These are phyloP conservation scores for Acanthosepion esculentum DNA, from an alignment of 2,888 invertebrate species.

Conservation along the genomic window DNA sequence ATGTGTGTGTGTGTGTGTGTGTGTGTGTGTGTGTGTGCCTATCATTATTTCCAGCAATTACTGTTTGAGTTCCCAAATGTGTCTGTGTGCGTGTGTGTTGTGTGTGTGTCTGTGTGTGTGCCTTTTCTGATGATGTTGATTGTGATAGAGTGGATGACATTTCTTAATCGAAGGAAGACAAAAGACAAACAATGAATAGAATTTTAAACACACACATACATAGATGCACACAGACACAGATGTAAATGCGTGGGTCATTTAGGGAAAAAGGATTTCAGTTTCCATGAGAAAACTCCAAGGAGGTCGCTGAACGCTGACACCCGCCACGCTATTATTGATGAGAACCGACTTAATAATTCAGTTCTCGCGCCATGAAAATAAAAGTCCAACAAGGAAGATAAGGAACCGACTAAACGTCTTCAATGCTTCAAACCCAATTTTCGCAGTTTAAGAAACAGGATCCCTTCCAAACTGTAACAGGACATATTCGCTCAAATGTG, in stretches of 20 bases:
- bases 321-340: neutral
- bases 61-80: too few relatives aligned
- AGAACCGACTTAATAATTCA: neutral
- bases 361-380: neutral
- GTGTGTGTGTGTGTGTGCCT: too few relatives aligned
- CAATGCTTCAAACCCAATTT: neutral
- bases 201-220: neutral
- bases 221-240: neutral
- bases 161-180: too few relatives aligned
- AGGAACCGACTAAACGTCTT: neutral
- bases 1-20: too few relatives aligned
- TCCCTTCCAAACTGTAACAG: too few relatives aligned
- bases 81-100: too few relatives aligned
- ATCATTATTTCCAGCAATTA: too few relatives aligned
- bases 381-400: neutral
- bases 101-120: too few relatives aligned
- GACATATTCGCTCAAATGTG: too few relatives aligned
- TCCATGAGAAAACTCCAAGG: neutral
- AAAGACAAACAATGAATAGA: too few relatives aligned
- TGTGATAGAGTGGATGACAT: too few relatives aligned
- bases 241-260: neutral
- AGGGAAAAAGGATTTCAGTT: neutral
- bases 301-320: neutral
- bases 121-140: too few relatives aligned
- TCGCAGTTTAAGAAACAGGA: neutral